These are phyloP conservation scores for Andrena haemorrhoa DNA, from an alignment of 2,888 invertebrate species.

Conservation along the genomic window DNA sequence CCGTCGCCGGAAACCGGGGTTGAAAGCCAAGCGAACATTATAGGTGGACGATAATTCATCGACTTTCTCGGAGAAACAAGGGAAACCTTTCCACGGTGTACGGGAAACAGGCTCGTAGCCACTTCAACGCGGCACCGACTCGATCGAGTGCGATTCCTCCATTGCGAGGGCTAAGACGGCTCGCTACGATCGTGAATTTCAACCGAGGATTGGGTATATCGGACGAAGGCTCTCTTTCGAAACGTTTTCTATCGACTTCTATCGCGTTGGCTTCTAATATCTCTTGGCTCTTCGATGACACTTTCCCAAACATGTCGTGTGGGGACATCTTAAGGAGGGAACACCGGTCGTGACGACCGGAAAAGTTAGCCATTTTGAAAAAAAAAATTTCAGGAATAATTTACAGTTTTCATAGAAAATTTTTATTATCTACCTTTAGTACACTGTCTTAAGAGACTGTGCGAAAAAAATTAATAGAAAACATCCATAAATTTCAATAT, in stretches of 20 bases:
- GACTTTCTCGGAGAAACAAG: slow-evolving; percentile 75
- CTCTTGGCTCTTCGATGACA: background rate
- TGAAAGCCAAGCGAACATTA: slow-evolving; percentile 74
- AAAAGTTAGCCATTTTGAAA: too few species aligned
- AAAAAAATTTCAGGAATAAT: too few species aligned
- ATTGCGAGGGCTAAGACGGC: background rate
- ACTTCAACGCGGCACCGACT: slow-evolving; percentile 26
- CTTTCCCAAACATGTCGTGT: background rate
- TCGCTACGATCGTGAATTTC: background rate
- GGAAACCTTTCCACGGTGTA: slow-evolving; percentile 68
- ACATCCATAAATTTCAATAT: too few species aligned
- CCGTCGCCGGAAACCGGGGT: slow-evolving; percentile 64
- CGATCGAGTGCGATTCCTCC: slow-evolving; percentile 4
- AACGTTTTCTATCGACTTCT: background rate
- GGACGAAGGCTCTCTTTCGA: background rate
- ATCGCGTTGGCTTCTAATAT: background rate
- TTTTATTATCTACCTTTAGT: too few species aligned
- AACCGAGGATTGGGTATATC: background rate
- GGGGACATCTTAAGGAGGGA: too few species aligned
- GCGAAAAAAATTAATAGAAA: too few species aligned
- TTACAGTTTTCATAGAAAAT: too few species aligned
- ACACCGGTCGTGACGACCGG: too few species aligned
- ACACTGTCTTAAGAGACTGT: too few species aligned
- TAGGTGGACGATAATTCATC: slow-evolving; percentile 77
- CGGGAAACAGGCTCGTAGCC: slow-evolving; percentile 15